phyloP scores from a whole-genome alignment of 2,888 invertebrate species.

The Platynereis dumerilii region DNA sequence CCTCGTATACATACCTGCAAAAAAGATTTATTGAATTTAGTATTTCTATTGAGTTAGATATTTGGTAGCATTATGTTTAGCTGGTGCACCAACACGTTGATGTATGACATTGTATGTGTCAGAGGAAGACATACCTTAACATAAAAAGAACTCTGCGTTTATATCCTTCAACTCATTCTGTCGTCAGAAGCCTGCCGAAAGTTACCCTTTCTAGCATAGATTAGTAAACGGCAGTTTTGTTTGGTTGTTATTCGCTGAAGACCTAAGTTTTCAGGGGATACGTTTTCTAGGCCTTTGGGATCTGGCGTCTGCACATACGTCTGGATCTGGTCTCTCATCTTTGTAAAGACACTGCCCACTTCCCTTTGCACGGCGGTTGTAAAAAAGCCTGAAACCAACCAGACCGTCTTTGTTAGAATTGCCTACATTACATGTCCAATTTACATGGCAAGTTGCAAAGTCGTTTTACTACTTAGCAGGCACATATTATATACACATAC shows the following conservation, averaged over 20 bases:
- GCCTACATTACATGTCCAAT: background rate
- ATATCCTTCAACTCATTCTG: no score
- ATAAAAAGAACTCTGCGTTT: no score
- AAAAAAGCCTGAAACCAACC: constrained; percentile 16
- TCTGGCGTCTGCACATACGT: background rate
- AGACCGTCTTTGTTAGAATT: constrained; percentile 9
- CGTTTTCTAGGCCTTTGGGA: background rate
- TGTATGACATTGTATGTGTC: no score
- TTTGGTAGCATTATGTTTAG: no score
- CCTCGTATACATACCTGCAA: constrained; percentile 12
- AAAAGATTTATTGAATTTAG: no score
- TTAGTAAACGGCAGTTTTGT: constrained; percentile 1
- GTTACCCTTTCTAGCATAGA: background rate
- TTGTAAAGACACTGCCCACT: background rate
- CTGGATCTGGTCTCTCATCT: background rate
- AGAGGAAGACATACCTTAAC: no score
- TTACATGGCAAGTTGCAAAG: background rate
- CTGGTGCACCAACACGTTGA: no score
- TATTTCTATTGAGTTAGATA: no score
- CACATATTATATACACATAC: no score
- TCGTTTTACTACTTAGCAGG: no score
- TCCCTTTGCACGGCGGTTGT: constrained; percentile 15
- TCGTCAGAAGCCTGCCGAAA: no score
- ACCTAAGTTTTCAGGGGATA: background rate
- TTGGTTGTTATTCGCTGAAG: constrained; percentile 1